Conservation (phyloP, 92 coral and sea anemone species). For the Scolanthus callimorphus region DNA sequence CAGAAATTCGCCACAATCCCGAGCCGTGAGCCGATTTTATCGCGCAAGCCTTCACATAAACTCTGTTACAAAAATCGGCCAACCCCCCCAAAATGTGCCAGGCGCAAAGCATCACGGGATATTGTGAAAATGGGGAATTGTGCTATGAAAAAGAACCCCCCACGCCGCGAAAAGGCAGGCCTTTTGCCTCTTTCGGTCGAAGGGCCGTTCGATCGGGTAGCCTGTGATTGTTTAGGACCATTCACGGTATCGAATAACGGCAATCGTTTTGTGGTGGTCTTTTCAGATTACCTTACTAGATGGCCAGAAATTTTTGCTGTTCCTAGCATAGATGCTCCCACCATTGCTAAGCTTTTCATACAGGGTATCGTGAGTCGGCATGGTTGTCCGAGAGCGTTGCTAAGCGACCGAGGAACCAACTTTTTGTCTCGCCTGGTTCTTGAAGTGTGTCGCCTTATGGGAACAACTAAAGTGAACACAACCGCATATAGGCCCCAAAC, state of each 20-base stretch:
- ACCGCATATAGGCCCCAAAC: constrained; percentile 17
- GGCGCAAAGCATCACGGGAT: too few relatives aligned
- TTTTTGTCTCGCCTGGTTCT: neutral
- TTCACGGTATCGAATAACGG: neutral
- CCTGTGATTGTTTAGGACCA: neutral
- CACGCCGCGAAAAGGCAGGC: neutral
- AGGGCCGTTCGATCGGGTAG: neutral
- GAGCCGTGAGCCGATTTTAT: too few relatives aligned
- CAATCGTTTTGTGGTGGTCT: too few relatives aligned
- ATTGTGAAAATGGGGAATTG: too few relatives aligned
- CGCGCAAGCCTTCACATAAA: too few relatives aligned
- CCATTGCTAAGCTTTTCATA: constrained; percentile 11
- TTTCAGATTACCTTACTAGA: too few relatives aligned
- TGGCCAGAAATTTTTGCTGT: too few relatives aligned
- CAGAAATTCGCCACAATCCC: too few relatives aligned
- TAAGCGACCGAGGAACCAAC: constrained; percentile 6
- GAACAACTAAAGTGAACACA: neutral
- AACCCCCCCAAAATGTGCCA: too few relatives aligned
- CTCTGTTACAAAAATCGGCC: too few relatives aligned
- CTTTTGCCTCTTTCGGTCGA: neutral
- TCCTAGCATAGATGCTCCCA: constrained; percentile 7
- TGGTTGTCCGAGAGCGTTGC: constrained; percentile 5
- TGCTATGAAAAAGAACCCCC: neutral
- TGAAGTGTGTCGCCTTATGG: neutral
- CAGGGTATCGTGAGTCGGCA: constrained; percentile 1